Evolutionary conservation across 2,797 vertebrate species (phyloP).

Genomic region (Hydrolagus colliei): DNA sequence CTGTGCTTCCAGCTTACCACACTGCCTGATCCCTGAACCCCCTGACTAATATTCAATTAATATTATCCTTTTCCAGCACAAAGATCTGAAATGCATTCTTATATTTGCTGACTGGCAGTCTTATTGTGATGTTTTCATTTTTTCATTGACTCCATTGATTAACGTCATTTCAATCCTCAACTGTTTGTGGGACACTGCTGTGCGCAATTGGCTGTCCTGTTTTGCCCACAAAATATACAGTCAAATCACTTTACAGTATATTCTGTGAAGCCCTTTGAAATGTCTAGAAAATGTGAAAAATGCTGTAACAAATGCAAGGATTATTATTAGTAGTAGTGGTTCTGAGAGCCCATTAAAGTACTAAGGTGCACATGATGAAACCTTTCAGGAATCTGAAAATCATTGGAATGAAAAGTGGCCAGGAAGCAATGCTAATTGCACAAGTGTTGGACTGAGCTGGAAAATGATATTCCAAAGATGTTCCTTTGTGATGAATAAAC

Average conservation of each 20-base stretch:
- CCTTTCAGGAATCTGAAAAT: not conserved
- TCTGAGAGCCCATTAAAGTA: not conserved
- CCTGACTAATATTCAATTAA: not conserved
- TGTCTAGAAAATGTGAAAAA: too few relatives aligned
- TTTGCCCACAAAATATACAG: too few relatives aligned
- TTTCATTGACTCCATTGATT: not conserved
- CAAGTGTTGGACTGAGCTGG: not conserved
- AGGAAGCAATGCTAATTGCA: not conserved
- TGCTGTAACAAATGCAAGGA: too few relatives aligned
- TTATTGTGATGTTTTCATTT: not conserved
- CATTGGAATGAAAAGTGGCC: not conserved
- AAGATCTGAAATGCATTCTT: not conserved
- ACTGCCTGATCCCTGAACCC: slow-evolving; percentile 27
- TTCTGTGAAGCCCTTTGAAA: too few relatives aligned
- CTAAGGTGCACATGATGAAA: not conserved
- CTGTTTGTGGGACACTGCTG: too few relatives aligned
- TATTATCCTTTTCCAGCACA: slow-evolving; percentile 27
- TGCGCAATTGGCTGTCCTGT: too few relatives aligned
- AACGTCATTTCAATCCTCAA: too few relatives aligned
- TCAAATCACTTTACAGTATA: too few relatives aligned
- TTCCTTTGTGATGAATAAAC: slow-evolving; percentile 8
- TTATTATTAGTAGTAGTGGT: not conserved
- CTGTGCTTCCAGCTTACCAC: slow-evolving; percentile 54
- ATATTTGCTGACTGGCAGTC: not conserved
- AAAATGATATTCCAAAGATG: slow-evolving; percentile 11